Base-by-base conservation (phyloP, 2,888 invertebrate genomes). In the Pyrrhosoma nymphula region DNA sequence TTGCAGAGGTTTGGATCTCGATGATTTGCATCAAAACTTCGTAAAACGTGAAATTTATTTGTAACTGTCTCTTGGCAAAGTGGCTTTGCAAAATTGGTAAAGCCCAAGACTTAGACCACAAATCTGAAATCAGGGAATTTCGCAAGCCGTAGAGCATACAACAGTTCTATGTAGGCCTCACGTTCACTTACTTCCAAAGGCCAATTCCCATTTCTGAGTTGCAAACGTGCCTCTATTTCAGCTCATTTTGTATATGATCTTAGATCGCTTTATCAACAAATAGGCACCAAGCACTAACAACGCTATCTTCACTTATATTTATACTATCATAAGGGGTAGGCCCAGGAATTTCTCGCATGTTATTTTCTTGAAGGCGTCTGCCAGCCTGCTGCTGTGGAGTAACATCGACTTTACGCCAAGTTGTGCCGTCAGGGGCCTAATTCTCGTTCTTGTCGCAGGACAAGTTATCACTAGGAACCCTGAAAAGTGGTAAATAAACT, bases 321-420 rank as follows among this genome's bases (percentile, higher is more conserved):
- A 14, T 20, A 14, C 23, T 20, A 18, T n/a, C 63, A 63, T 63
- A 63, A 20, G 63, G 63, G 3, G 63, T 63, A 16, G 63, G 63
- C 23, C 63, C 63, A 18, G 63, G 23, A 63, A 63, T 23, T 23
- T 63, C 63, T 63, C 63, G 63, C 63, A 63, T 4, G 23, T 14
- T 63, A 23, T 63, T 63, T 63, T 63, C 63, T 35, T 26, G 55
- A 55, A 30, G 14, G 60, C 95, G 95, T 39, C 95, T 95, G 69
- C 30, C 96, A 96, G 95, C 96, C 96, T 16, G 96, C 96, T 75
- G 96, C 96, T 95, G 96, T 96, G 95, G 95, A 96, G 96, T 97
- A 97, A 96, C 96, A 96, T 96, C 56, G 90, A 95, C 47, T 56
- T 39, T 95, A n/a, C n/a, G n/a, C n/a, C n/a, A n/a, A n/a, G n/a